Conservation (phyloP, 2,113 vertebrate genomes). For the Mionectes macconnelli region DNA sequence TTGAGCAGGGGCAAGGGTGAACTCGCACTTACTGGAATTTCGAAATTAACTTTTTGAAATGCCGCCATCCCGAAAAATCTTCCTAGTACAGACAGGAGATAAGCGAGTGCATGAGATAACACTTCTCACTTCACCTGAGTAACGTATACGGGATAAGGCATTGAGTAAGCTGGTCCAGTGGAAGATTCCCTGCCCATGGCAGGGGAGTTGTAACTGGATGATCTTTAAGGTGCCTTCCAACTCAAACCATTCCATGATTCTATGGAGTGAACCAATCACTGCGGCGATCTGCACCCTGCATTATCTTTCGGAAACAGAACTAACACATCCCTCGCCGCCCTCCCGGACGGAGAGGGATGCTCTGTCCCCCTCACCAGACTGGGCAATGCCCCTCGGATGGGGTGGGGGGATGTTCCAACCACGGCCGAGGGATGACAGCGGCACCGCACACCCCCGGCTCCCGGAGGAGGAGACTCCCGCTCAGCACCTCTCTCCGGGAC, state of each 20-base stretch:
- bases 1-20: background rate
- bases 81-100: background rate
- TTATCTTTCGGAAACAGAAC: background rate
- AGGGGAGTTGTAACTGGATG: background rate
- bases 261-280: background rate
- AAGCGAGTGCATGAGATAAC: background rate
- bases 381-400: background rate
- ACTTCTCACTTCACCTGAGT: background rate
- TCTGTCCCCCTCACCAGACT: no score
- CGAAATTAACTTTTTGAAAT: background rate
- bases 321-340: fast-evolving
- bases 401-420: background rate
- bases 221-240: background rate
- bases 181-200: background rate
- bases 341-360: background rate
- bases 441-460: fast-evolving
- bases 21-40: background rate
- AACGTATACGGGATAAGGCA: background rate
- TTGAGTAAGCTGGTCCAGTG: background rate
- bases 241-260: background rate
- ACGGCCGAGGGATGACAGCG: fast-evolving
- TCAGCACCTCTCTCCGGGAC: background rate
- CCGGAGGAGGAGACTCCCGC: fast-evolving
- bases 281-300: background rate
- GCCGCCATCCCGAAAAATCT: background rate